Evolutionary conservation across 2,888 invertebrate genomes (phyloP).

Genomic region (Hyalella azteca): DNA sequence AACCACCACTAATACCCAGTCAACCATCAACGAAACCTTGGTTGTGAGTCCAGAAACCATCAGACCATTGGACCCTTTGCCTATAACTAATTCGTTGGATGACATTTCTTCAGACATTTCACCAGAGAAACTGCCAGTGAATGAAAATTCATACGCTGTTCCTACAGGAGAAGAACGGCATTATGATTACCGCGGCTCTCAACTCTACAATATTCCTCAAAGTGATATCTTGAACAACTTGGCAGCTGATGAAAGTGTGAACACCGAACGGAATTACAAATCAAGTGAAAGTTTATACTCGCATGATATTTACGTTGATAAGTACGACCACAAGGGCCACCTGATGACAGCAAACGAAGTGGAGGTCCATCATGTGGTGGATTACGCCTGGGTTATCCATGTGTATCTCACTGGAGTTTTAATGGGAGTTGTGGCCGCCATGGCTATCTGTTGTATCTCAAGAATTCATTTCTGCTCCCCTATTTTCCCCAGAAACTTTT

Average conservation of each 20-base stretch:
- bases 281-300: slow-evolving; percentile 5
- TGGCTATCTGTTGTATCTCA: slow-evolving; percentile 41
- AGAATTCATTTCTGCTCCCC: slow-evolving; percentile 30
- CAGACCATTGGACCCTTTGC: background rate
- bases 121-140: background rate
- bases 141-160: background rate
- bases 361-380: slow-evolving; percentile 39
- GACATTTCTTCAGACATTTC: slow-evolving; percentile 29
- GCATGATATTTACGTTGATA: background rate
- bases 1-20: slow-evolving; percentile 11
- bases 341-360: background rate
- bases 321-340: background rate
- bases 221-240: background rate
- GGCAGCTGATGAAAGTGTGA: background rate
- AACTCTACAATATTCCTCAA: slow-evolving; percentile 12
- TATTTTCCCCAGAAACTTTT: slow-evolving; percentile 38
- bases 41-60: background rate
- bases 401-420: slow-evolving; percentile 43
- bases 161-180: background rate
- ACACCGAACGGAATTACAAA: slow-evolving; percentile 23
- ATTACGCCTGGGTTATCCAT: slow-evolving; percentile 49
- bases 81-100: background rate
- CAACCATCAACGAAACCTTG: background rate
- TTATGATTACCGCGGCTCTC: background rate
- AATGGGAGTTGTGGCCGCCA: slow-evolving; percentile 41